Percentiles rank a stretch among this genome's conserved stretches.
Evolutionary conservation across 2,888 invertebrate species (phyloP).

Genomic region (Ochropleura leucogaster): DNA sequence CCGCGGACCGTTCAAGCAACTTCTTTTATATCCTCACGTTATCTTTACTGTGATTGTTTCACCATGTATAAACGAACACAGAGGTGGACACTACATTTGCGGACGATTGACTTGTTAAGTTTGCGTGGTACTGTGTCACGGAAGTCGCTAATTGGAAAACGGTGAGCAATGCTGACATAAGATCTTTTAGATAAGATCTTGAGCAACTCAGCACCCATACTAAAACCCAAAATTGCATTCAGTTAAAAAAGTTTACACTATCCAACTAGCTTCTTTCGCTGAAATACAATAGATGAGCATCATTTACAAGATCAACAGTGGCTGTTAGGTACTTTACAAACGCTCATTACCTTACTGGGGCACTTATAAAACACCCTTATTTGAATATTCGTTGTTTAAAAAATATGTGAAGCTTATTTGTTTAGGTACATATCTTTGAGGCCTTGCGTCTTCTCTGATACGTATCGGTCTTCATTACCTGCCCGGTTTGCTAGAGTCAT

Average conservation of each 20-base stretch:
- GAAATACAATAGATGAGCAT: too few relatives aligned
- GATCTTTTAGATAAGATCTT: constrained; percentile 34
- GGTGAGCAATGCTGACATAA: constrained; percentile 23
- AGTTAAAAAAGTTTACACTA: too few relatives aligned
- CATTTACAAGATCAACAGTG: too few relatives aligned
- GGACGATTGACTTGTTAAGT: constrained; percentile 33
- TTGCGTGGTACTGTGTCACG: constrained; percentile 36
- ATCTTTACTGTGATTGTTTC: constrained; percentile 70
- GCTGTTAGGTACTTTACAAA: too few relatives aligned
- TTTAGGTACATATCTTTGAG: neutral
- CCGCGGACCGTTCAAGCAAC: constrained; percentile 69
- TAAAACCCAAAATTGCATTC: too few relatives aligned
- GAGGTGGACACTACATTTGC: constrained; percentile 47
- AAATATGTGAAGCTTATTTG: too few relatives aligned
- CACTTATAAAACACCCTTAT: too few relatives aligned
- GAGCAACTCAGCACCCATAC: neutral
- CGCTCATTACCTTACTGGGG: too few relatives aligned
- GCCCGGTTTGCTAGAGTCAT: constrained; percentile 48
- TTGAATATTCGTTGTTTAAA: neutral
- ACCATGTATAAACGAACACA: constrained; percentile 48
- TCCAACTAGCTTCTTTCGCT: too few relatives aligned
- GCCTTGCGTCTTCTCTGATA: constrained; percentile 42
- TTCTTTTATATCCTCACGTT: constrained; percentile 82
- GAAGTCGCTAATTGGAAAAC: constrained; percentile 48
- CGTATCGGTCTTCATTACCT: constrained; percentile 44